phyloP scores from a whole-genome alignment of 2,113 vertebrate species.

The Tangachromis dhanisi region DNA sequence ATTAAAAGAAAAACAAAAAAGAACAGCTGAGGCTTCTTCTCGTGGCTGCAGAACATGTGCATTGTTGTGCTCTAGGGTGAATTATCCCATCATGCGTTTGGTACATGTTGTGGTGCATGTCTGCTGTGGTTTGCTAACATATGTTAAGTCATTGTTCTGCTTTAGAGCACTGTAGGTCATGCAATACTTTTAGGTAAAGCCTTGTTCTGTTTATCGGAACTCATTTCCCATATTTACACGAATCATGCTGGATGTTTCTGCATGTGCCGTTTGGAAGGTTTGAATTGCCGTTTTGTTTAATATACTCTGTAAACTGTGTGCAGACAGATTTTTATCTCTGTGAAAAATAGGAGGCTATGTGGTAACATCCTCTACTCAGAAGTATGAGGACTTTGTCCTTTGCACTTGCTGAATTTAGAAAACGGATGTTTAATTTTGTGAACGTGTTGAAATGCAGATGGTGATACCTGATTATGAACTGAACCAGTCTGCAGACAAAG shows the following conservation, averaged over 20 bases:
- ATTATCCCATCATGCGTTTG: neutral
- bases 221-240: constrained; percentile 1
- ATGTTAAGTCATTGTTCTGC: neutral
- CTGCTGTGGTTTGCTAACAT: neutral
- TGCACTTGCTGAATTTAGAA: neutral
- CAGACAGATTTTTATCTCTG: neutral
- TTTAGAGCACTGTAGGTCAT: neutral
- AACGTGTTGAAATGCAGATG: neutral
- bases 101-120: neutral
- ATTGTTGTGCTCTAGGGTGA: neutral
- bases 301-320: neutral
- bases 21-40: neutral
- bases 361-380: neutral
- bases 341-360: neutral
- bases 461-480: neutral
- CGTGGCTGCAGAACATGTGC: neutral
- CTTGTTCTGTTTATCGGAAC: neutral
- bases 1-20: neutral
- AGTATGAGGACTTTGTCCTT: neutral
- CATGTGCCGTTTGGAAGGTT: neutral
- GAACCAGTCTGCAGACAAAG: neutral
- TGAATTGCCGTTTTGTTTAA: neutral
- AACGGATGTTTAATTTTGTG: neutral
- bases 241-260: neutral
- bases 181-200: neutral